phyloP scores from a whole-genome alignment of 2,113 vertebrate genomes.

The Origma solitaria region DNA sequence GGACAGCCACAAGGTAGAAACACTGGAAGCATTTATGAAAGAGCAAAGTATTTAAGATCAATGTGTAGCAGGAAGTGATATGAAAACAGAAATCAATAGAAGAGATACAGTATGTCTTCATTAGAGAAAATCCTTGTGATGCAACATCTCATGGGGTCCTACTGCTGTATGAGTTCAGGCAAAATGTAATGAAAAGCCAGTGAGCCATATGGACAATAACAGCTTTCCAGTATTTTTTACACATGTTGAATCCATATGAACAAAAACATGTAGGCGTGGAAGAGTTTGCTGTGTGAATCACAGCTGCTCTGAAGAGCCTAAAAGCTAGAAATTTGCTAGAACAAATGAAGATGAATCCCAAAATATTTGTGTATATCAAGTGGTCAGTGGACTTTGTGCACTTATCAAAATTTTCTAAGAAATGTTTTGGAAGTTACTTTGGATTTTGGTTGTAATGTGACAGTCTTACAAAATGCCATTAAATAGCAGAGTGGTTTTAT shows the following conservation, averaged over 20 bases:
- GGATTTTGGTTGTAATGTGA: not conserved
- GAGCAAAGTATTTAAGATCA: not conserved
- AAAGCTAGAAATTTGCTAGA: not conserved
- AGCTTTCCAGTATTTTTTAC: not conserved
- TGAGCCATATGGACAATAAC: rapidly evolving
- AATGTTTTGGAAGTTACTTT: not conserved
- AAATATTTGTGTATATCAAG: not conserved
- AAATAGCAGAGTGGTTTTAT: not conserved
- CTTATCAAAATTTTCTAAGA: not conserved
- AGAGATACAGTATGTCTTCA: not conserved
- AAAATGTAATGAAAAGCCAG: not conserved
- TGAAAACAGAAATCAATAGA: not conserved
- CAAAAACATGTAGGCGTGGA: not conserved
- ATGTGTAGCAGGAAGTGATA: not conserved
- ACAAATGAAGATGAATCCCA: not conserved
- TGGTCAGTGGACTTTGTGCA: not conserved
- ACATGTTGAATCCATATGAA: rapidly evolving
- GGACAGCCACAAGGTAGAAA: not conserved
- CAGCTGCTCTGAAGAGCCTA: not conserved
- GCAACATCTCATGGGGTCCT: not conserved
- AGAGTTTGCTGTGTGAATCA: not conserved
- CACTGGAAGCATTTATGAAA: not conserved
- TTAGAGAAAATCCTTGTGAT: not conserved
- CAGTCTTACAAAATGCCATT: not conserved
- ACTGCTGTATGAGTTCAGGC: not conserved